These are phyloP conservation scores for Trogon melanurus DNA, from an alignment of 2,113 vertebrate species.

Conservation along the genomic window DNA sequence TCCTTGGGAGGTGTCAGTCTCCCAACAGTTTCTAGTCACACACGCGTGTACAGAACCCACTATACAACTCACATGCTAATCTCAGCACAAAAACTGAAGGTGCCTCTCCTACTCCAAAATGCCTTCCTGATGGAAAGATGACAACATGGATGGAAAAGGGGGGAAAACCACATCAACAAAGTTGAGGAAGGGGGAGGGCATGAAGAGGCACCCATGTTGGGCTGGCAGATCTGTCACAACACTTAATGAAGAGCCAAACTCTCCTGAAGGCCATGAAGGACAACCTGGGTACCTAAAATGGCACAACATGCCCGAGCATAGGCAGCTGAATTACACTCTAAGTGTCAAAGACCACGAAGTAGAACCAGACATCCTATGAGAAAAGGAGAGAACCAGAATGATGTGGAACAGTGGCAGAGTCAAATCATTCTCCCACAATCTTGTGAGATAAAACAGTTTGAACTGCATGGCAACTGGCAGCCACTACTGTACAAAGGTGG, in stretches of 20 bases:
- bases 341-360: neutral
- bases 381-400: neutral
- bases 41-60: neutral
- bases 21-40: neutral
- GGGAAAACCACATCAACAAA: neutral
- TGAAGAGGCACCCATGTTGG: accelerated
- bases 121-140: neutral
- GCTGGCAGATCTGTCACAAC: neutral
- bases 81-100: neutral
- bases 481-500: neutral
- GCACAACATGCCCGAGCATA: neutral
- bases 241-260: neutral
- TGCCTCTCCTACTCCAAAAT: neutral
- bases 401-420: neutral
- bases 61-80: neutral
- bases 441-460: neutral
- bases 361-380: neutral
- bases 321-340: neutral
- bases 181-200: accelerated
- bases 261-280: neutral
- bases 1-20: neutral
- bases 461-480: neutral
- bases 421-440: neutral
- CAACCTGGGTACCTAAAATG: neutral
- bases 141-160: neutral